These are phyloP conservation scores for Xerus inauris DNA, from an alignment of 2,113 vertebrate species.

Conservation along the genomic window DNA sequence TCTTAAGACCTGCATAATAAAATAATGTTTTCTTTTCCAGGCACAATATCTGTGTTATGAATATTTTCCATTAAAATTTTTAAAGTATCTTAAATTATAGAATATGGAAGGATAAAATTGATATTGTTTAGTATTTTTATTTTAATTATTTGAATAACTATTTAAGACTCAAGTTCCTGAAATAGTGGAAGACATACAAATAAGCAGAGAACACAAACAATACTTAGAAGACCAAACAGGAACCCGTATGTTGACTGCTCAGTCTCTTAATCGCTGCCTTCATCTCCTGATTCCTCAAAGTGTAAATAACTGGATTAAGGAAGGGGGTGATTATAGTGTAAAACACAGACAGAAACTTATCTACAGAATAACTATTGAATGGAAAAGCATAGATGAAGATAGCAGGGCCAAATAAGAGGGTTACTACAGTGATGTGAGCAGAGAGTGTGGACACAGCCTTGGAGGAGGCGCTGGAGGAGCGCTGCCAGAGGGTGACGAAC, in stretches of 20 bases:
- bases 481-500: conserved; percentile 6
- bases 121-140: neutral
- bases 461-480: neutral
- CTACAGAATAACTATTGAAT: conserved; percentile 10
- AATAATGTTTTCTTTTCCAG: neutral
- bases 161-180: neutral
- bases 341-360: conserved; percentile 68
- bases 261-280: conserved; percentile 57
- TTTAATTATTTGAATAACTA: neutral
- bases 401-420: conserved; percentile 47
- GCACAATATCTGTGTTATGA: neutral
- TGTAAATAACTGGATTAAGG: conserved; percentile 67
- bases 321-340: conserved; percentile 65
- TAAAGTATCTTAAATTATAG: neutral
- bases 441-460: conserved; percentile 60
- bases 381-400: conserved; percentile 64
- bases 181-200: neutral
- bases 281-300: conserved; percentile 60
- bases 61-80: neutral
- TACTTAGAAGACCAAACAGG: neutral
- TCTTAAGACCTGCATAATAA: neutral
- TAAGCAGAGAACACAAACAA: neutral
- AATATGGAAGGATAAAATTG: neutral
- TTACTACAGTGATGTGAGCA: conserved; percentile 58
- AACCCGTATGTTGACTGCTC: neutral